Percentiles rank a stretch among this genome's conserved stretches.
phyloP scores from a whole-genome alignment of 2,797 vertebrate species.

The Poecilia picta region DNA sequence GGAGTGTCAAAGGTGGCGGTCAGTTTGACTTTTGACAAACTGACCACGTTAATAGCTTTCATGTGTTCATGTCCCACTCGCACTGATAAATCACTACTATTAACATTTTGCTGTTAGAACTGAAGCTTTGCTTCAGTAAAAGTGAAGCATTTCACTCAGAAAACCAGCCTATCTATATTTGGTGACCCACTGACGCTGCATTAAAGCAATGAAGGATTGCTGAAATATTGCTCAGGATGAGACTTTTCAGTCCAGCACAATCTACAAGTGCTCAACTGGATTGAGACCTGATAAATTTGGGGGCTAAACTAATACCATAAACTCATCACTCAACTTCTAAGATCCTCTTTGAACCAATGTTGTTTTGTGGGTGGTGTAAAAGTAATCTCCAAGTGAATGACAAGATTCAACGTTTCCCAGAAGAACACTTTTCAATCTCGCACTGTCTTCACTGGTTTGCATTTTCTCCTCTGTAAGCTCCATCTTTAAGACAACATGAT shows the following conservation, averaged over 20 bases:
- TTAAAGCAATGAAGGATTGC: not conserved
- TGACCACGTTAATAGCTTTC: not conserved
- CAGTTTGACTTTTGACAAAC: not conserved
- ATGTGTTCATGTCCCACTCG: not conserved
- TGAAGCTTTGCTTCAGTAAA: not conserved
- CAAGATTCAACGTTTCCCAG: not conserved
- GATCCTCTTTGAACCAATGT: not conserved
- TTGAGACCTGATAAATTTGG: not conserved
- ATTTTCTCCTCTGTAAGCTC: not conserved
- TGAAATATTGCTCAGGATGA: not conserved
- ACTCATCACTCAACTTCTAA: not conserved
- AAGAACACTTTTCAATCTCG: not conserved
- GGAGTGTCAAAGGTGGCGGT: not conserved
- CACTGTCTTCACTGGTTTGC: not conserved
- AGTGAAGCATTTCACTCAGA: not conserved
- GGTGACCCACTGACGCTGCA: not conserved
- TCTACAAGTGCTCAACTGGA: not conserved
- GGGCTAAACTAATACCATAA: not conserved
- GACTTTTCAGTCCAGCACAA: not conserved
- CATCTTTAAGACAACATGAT: too few relatives aligned
- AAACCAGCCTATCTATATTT: not conserved
- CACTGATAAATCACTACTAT: not conserved
- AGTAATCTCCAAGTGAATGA: not conserved
- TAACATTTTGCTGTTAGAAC: not conserved
- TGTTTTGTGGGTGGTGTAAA: not conserved